phyloP scores from a whole-genome alignment of 2,113 vertebrate genomes.

The Guaruba guarouba region DNA sequence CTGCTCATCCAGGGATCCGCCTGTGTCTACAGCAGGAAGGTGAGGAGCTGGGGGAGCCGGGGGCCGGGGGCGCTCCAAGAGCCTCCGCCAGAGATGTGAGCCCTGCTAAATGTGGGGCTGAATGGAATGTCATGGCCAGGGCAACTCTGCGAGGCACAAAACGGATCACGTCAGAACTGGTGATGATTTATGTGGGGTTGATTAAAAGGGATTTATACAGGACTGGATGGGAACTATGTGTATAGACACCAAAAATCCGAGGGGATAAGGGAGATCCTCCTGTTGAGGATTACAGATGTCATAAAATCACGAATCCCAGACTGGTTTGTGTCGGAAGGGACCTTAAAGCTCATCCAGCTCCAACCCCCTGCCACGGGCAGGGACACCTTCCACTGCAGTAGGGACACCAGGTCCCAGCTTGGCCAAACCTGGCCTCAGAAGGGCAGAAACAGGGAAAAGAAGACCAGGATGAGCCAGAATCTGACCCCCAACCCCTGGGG shows the following conservation, averaged over 20 bases:
- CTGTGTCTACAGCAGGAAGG: slow-evolving; percentile 94
- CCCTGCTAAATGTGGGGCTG: background rate
- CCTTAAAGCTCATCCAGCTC: background rate
- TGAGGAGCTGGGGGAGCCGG: slow-evolving; percentile 14
- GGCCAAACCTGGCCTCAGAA: background rate
- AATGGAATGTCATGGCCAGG: background rate
- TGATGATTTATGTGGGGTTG: background rate
- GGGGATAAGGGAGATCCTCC: background rate
- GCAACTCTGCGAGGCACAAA: background rate
- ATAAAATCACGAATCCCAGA: fast-evolving
- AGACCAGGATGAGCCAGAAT: fast-evolving
- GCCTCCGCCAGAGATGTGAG: background rate
- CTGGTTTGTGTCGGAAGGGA: background rate
- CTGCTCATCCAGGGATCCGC: slow-evolving; percentile 91
- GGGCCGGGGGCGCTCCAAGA: background rate
- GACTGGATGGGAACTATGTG: background rate
- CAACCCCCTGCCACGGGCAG: background rate
- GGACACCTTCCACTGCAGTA: background rate
- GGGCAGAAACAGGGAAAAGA: background rate
- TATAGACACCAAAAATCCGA: background rate
- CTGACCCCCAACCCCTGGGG: background rate
- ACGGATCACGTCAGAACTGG: background rate
- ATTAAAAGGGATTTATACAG: background rate
- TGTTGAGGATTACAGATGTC: background rate
- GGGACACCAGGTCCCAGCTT: background rate